phyloP scores from a whole-genome alignment of 2,888 invertebrate genomes.

The Orthosia gracilis region DNA sequence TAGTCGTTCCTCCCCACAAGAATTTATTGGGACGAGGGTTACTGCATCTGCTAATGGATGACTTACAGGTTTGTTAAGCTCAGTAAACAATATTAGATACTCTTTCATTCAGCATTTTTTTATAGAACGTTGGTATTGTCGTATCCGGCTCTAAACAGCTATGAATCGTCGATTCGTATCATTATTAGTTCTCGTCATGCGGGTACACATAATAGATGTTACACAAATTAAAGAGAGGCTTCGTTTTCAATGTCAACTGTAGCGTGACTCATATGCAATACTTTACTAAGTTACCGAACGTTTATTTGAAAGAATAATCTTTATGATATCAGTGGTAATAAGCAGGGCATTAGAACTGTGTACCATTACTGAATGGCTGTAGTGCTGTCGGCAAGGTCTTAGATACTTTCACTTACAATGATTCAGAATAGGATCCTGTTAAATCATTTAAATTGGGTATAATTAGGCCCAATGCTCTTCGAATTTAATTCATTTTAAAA shows the following conservation, averaged over 20 bases:
- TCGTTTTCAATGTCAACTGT: slow-evolving; percentile 65
- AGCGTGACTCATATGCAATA: slow-evolving; percentile 50
- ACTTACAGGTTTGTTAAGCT: slow-evolving; percentile 81
- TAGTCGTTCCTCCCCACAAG: slow-evolving; percentile 89
- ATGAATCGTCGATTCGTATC: slow-evolving; percentile 44
- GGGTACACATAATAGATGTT: slow-evolving; percentile 52
- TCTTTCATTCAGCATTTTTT: background rate
- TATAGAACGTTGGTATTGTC: slow-evolving; percentile 17
- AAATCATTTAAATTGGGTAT: background rate
- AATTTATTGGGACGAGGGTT: slow-evolving; percentile 87
- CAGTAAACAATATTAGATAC: background rate
- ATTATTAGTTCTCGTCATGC: slow-evolving; percentile 45
- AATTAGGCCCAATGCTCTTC: background rate
- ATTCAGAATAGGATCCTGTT: slow-evolving; percentile 13
- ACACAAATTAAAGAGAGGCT: slow-evolving; percentile 55
- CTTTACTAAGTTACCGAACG: background rate
- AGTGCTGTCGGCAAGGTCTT: slow-evolving; percentile 43
- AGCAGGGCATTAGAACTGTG: background rate
- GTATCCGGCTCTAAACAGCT: slow-evolving; percentile 5
- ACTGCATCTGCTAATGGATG: slow-evolving; percentile 80
- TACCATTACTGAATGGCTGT: background rate
- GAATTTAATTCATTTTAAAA: background rate
- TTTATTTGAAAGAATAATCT: slow-evolving; percentile 11
- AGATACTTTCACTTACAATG: slow-evolving; percentile 51
- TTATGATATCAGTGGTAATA: background rate